Evolutionary conservation across 2,113 vertebrate species (phyloP).

Genomic region (Trematomus loennbergii): DNA sequence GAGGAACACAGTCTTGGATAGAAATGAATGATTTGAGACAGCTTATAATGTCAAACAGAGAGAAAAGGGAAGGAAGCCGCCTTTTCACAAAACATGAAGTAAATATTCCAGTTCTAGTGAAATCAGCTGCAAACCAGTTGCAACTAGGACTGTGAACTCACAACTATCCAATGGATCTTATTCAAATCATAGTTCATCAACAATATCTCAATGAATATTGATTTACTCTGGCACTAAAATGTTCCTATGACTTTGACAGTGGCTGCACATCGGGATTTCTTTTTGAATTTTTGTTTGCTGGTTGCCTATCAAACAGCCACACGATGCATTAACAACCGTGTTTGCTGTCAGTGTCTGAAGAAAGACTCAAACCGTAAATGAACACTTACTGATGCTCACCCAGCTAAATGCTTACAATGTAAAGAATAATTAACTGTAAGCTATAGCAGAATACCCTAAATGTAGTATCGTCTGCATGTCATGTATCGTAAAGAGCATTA

Average conservation of each 20-base stretch:
- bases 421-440: slow-evolving; percentile 3
- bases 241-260: neutral
- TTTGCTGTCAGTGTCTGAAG: slow-evolving; percentile 2
- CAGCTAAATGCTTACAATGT: neutral
- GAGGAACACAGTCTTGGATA: too few relatives aligned
- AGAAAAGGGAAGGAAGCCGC: neutral
- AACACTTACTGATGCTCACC: neutral
- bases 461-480: neutral
- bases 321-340: slow-evolving; percentile 6
- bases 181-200: slow-evolving; percentile 37
- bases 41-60: neutral
- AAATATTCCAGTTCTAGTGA: neutral
- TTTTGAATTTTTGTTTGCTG: neutral
- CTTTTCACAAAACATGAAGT: neutral
- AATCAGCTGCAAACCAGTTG: slow-evolving; percentile 59
- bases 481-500: neutral
- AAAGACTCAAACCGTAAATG: neutral
- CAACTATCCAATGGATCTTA: slow-evolving; percentile 23
- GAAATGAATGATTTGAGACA: neutral
- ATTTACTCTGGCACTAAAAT: slow-evolving; percentile 19
- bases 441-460: neutral
- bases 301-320: slow-evolving; percentile 4
- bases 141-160: slow-evolving; percentile 44
- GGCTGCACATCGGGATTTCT: neutral
- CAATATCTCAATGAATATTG: slow-evolving; percentile 23